These are phyloP conservation scores for Griposia aprilina DNA, from an alignment of 2,888 invertebrate species.

Conservation along the genomic window DNA sequence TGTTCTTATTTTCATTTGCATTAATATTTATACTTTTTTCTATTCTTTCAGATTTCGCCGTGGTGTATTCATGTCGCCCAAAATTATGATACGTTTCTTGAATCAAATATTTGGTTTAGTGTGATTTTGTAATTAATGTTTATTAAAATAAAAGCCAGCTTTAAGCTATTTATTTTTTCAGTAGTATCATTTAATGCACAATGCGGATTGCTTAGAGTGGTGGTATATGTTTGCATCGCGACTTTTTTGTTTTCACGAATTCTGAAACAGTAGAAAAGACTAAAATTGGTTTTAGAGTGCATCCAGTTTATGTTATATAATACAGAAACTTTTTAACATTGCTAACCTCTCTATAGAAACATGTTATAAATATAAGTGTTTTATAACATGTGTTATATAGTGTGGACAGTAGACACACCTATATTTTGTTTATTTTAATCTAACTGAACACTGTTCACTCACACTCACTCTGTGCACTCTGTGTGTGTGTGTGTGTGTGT, in stretches of 20 bases:
- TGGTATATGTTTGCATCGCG: constrained; percentile 76
- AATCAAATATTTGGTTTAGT: constrained; percentile 1
- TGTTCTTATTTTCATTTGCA: background rate
- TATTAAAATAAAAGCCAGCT: constrained; percentile 25
- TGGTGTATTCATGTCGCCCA: constrained; percentile 75
- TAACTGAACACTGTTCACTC: too few relatives aligned
- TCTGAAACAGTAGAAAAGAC: constrained; percentile 69
- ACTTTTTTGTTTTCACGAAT: constrained; percentile 68
- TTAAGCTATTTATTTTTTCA: background rate
- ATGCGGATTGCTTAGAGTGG: constrained; percentile 62
- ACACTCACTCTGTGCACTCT: too few relatives aligned
- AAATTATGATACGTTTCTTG: constrained; percentile 36
- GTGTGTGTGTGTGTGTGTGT: too few relatives aligned
- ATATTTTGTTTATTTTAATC: background rate
- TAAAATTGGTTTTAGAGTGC: background rate
- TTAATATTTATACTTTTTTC: background rate
- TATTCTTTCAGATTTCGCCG: constrained; percentile 79
- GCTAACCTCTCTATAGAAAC: background rate
- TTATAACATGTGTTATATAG: background rate
- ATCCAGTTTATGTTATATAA: background rate
- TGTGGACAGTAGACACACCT: too few relatives aligned
- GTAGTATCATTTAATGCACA: background rate
- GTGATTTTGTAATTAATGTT: constrained; percentile 14
- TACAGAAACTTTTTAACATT: background rate
- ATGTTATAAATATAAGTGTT: background rate